Conservation (phyloP, 2,888 invertebrate genomes). For the Parapristionchus giblindavisi region DNA sequence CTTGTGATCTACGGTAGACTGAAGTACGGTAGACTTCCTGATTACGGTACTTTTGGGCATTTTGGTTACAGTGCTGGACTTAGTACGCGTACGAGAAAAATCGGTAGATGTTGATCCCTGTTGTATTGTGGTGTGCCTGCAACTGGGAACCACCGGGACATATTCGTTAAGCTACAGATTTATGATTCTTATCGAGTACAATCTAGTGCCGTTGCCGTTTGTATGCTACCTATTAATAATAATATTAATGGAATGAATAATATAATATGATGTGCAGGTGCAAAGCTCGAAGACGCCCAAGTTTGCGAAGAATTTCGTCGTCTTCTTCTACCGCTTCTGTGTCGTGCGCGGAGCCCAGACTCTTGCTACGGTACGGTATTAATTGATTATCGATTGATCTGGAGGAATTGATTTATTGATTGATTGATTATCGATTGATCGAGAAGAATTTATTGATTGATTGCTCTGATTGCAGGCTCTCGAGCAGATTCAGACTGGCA, state of each 20-base stretch:
- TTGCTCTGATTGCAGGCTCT: slow-evolving; percentile 45
- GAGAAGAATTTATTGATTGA: neutral
- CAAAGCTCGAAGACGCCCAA: slow-evolving; percentile 93
- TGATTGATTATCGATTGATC: neutral
- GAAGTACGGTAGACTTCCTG: neutral
- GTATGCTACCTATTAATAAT: slow-evolving; percentile 27
- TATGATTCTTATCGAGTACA: neutral
- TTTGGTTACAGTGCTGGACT: neutral
- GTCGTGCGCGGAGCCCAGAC: slow-evolving; percentile 82
- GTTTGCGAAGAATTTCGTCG: slow-evolving; percentile 86
- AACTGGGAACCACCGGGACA: too few species aligned
- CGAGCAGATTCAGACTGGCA: slow-evolving; percentile 74
- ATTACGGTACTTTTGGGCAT: neutral
- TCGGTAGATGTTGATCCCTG: neutral
- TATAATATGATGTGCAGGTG: slow-evolving; percentile 79
- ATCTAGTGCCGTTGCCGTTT: neutral
- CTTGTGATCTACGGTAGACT: neutral
- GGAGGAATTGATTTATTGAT: neutral
- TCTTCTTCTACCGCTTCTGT: slow-evolving; percentile 87
- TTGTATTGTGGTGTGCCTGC: too few species aligned
- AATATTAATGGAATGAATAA: slow-evolving; percentile 40
- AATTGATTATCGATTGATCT: neutral
- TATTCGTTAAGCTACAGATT: neutral
- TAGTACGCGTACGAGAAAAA: neutral
- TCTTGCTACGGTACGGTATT: slow-evolving; percentile 74